phyloP scores from a whole-genome alignment of 2,113 vertebrate species.

The Cavia aperea region DNA sequence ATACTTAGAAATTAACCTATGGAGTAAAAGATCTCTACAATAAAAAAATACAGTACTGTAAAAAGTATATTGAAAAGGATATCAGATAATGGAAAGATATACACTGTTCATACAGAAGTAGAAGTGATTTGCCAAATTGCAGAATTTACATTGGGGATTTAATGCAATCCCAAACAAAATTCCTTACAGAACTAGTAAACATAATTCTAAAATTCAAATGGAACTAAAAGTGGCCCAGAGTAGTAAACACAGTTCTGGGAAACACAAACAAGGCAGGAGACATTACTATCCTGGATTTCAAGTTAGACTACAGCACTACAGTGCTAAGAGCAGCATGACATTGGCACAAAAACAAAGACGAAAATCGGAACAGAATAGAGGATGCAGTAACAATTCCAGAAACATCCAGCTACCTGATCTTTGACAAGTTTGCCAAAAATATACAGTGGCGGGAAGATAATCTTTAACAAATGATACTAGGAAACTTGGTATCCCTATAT shows the following conservation, averaged over 20 bases:
- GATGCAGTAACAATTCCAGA: not conserved
- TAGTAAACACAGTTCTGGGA: not conserved
- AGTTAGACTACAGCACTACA: not conserved
- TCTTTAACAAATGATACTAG: not conserved
- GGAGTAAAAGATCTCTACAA: not conserved
- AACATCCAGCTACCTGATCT: not conserved
- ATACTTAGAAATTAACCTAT: not conserved
- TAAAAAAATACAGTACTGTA: not conserved
- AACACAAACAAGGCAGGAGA: not conserved
- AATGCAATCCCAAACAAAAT: not conserved
- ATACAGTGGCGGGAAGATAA: not conserved
- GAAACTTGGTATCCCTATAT: not conserved
- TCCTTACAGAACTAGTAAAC: not conserved
- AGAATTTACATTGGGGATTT: not conserved
- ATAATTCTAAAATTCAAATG: not conserved
- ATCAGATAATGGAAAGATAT: not conserved
- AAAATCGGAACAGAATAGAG: not conserved
- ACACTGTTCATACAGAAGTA: not conserved
- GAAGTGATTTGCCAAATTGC: not conserved
- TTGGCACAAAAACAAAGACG: not conserved
- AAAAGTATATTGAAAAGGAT: not conserved
- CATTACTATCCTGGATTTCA: not conserved
- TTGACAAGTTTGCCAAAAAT: not conserved
- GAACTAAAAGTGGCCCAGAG: not conserved
- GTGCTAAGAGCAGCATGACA: not conserved